phyloP scores from a whole-genome alignment of 1,140 invertebrate species.

The Hetaerina americana region DNA sequence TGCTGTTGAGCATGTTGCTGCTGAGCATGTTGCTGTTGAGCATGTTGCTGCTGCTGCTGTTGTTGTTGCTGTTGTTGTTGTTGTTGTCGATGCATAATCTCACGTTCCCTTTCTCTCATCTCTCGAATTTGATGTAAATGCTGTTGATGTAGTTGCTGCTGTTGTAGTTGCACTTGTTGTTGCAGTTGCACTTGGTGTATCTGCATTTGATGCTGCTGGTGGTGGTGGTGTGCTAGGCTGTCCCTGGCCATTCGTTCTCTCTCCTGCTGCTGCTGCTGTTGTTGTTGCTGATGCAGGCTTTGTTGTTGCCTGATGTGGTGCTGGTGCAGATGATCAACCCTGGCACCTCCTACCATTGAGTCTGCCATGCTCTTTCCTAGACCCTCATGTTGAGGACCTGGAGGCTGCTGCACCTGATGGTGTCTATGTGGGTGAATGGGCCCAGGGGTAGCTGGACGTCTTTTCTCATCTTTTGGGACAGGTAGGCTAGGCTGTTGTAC shows the following conservation, averaged over 20 bases:
- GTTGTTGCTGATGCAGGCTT: slow-evolving; percentile 4
- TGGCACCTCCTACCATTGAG: slow-evolving; percentile 12
- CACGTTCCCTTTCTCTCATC: slow-evolving; percentile 18
- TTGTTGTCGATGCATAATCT: slow-evolving; percentile 21
- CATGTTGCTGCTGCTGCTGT: slow-evolving; percentile 23
- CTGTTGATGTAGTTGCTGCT: slow-evolving; percentile 21
- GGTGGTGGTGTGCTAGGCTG: slow-evolving; percentile 12
- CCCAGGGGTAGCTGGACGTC: neutral
- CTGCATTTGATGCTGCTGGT: slow-evolving; percentile 27
- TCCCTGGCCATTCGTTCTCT: neutral
- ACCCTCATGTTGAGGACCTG: slow-evolving; percentile 35
- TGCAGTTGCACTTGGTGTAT: slow-evolving; percentile 17
- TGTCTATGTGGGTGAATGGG: neutral
- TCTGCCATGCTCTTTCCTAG: slow-evolving; percentile 46
- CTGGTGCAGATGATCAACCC: slow-evolving; percentile 11
- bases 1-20: slow-evolving; percentile 24
- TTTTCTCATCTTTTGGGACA: slow-evolving; percentile 44
- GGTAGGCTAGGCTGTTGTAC: slow-evolving; percentile 70
- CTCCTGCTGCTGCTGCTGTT: slow-evolving; percentile 2
- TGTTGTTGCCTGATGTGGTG: slow-evolving; percentile 7
- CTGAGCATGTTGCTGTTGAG: slow-evolving; percentile 30
- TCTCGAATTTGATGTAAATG: slow-evolving; percentile 19
- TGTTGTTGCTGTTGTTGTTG: slow-evolving; percentile 17
- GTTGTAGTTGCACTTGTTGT: slow-evolving; percentile 19
- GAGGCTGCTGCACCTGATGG: slow-evolving; percentile 5